Conservation (phyloP, 1,140 invertebrate genomes). For the Drosophila simulans region DNA sequence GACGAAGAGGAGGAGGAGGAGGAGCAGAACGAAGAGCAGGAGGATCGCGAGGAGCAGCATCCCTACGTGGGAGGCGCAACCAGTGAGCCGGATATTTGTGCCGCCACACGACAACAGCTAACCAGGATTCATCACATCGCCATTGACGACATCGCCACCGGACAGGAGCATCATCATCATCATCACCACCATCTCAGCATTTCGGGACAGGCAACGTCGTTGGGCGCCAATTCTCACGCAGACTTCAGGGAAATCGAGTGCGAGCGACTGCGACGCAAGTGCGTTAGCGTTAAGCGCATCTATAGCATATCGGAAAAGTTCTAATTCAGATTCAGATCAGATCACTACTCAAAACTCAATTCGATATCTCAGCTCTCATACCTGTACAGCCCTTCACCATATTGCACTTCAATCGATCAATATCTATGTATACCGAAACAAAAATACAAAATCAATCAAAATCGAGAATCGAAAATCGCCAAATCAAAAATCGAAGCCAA, state of each 20-base stretch:
- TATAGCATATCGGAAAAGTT: conserved; percentile 84
- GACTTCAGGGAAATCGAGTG: conserved; percentile 83
- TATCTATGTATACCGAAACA: conserved; percentile 16
- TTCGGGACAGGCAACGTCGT: conserved; percentile 10
- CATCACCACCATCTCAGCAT: conserved; percentile 7
- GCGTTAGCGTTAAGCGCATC: conserved; percentile 84
- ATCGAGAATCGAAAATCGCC: conserved; percentile 33
- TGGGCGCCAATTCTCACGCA: conserved; percentile 70
- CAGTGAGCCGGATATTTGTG: conserved; percentile 70
- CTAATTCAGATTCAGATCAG: conserved; percentile 46
- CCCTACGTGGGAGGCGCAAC: conserved; percentile 48
- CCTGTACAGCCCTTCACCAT: conserved; percentile 41
- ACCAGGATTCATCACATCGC: conserved; percentile 72
- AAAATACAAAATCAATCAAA: conserved; percentile 20
- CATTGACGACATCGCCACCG: conserved; percentile 59
- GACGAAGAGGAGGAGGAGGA: conserved; percentile 23
- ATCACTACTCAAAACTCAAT: conserved; percentile 25
- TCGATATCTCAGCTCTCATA: conserved; percentile 31
- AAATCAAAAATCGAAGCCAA: conserved; percentile 21
- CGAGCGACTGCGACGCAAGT: conserved; percentile 81
- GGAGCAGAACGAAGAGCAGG: conserved; percentile 16
- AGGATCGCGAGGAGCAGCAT: conserved; percentile 3
- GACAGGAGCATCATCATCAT: conserved; percentile 20
- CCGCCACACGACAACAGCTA: conserved; percentile 46
- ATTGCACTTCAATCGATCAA: conserved; percentile 35